Evolutionary conservation across 2,797 vertebrate species (phyloP), one percentile per base, ranked within the genome.

Genomic region (Mastacembelus armatus): DNA sequence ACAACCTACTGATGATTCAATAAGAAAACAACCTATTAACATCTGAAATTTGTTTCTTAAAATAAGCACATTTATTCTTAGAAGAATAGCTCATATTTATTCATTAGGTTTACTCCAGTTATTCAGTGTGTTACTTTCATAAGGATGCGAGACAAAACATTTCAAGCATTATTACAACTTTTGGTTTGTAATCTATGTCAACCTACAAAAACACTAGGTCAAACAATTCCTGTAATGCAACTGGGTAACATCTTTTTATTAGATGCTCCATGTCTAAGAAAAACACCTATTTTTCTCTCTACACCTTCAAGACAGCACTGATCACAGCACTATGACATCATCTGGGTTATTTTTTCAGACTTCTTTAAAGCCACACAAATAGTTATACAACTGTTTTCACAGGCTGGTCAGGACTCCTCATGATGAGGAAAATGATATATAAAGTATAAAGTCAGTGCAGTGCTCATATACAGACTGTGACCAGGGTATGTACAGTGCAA

Each of bases 161-260:
- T 24, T 26, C 24, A 26, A 24, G 24, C 24, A 26, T 26, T 26
- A 24, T 26, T 3, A 26, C 24, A 26, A 26, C 26, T 14, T 47
- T 5, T 29, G 16, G 9, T 21, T 10, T 24, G 4, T 47, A 7
- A 3, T 15, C n/a, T 19, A 21, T 14, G 11, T 65, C 52, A 39
- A 30, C 32, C 33, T 48, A 15, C 7, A 42, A 40, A 33, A 30
- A 39, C n/a, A 38, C 9, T 16, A 2, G 3, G 8, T n/a, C 50
- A 55, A 12, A n/a, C n/a, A n/a, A n/a, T n/a, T n/a, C n/a, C n/a
- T 19, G 24, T 11, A 54, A 72, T 39, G 26, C 33, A 52, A 12
- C 21, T 40, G 26, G 5, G 51, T 15, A 39, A 2, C 4, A n/a
- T n/a, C n/a, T n/a, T 27, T 39, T 19, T 19, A 55, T 33, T 14